A percentile compares a stretch with the other conserved stretches of the same genome.
Evolutionary conservation across 2,888 invertebrate species (phyloP).

Genomic region (Catocala sponsa): DNA sequence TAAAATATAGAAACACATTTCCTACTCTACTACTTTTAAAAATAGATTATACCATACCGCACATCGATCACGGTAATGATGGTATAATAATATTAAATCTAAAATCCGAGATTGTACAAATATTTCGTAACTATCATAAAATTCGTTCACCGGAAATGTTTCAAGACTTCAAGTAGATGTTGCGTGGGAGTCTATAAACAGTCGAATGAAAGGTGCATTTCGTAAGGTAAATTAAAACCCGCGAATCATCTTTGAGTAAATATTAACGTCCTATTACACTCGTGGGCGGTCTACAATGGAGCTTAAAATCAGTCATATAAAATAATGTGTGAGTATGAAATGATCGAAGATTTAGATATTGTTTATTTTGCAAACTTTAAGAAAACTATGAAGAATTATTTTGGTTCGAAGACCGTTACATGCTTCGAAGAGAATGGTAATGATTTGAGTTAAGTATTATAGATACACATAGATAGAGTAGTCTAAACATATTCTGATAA

Average conservation of each 20-base stretch:
- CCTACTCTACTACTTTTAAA: too few relatives aligned
- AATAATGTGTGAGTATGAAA: too few relatives aligned
- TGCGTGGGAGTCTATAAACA: constrained; percentile 46
- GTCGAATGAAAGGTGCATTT: constrained; percentile 47
- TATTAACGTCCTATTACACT: constrained; percentile 34
- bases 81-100: constrained; percentile 1
- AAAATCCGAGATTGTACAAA: constrained; percentile 13
- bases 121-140: constrained; percentile 35
- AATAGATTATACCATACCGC: neutral
- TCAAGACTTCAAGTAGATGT: constrained; percentile 22
- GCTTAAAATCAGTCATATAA: too few relatives aligned
- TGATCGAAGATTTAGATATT: too few relatives aligned
- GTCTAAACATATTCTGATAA: too few relatives aligned
- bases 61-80: constrained; percentile 4
- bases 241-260: constrained; percentile 50
- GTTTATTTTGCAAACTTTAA: too few relatives aligned
- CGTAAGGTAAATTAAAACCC: constrained; percentile 50
- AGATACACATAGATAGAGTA: too few relatives aligned
- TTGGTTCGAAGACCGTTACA: too few relatives aligned
- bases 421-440: too few relatives aligned
- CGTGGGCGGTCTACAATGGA: constrained; percentile 36
- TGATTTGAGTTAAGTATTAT: too few relatives aligned
- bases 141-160: constrained; percentile 40
- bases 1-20: too few relatives aligned
- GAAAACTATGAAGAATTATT: too few relatives aligned